phyloP scores from a whole-genome alignment of 2,797 vertebrate genomes.

The Enteromius fasciolatus region DNA sequence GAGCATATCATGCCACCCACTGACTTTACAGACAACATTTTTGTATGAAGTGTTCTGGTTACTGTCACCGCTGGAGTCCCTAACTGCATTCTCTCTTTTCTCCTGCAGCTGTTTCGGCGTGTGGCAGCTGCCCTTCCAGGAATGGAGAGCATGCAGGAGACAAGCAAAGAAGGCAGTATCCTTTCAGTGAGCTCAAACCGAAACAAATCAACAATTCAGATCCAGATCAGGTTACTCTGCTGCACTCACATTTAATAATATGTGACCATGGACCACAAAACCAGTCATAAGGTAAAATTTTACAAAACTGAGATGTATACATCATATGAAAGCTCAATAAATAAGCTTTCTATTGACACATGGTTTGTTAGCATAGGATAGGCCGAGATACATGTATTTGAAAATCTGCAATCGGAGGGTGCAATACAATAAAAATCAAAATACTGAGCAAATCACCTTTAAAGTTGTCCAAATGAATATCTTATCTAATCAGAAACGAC shows the following conservation, averaged over 20 bases:
- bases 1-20: background rate
- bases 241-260: background rate
- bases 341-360: too few relatives aligned
- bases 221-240: background rate
- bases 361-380: too few relatives aligned
- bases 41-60: background rate
- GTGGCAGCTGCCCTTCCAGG: constrained; percentile 91
- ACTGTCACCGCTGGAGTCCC: background rate
- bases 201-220: constrained; percentile 8
- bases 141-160: constrained; percentile 92
- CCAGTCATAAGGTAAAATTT: too few relatives aligned
- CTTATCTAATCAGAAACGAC: too few relatives aligned
- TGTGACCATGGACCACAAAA: too few relatives aligned
- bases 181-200: constrained; percentile 71
- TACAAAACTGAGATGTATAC: too few relatives aligned
- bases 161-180: constrained; percentile 96
- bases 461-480: too few relatives aligned
- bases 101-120: constrained; percentile 85
- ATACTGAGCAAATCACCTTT: too few relatives aligned
- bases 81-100: constrained; percentile 21
- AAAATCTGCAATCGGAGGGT: too few relatives aligned
- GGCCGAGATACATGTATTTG: too few relatives aligned
- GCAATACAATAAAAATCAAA: too few relatives aligned
- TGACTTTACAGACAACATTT: background rate
- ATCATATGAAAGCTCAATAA: too few relatives aligned